A percentile compares a stretch with the other conserved stretches of the same genome.
These are phyloP conservation scores for Butastur rufipennis DNA, from an alignment of 2,113 vertebrate species.

Conservation along the genomic window DNA sequence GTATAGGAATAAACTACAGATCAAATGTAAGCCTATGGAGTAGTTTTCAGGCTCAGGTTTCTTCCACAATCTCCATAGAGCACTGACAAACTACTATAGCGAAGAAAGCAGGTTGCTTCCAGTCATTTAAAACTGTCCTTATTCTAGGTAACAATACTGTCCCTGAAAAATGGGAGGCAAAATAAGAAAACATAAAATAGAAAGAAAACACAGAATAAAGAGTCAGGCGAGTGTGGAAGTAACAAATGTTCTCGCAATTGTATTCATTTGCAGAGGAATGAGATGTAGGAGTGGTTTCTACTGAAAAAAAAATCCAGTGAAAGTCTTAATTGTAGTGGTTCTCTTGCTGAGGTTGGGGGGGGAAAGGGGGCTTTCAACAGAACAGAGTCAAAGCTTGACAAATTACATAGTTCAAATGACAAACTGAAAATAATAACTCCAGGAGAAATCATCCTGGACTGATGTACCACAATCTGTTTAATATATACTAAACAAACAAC, in stretches of 20 bases:
- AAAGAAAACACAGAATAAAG: background rate
- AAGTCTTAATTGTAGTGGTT: background rate
- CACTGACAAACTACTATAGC: background rate
- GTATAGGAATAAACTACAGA: background rate
- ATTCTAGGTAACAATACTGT: background rate
- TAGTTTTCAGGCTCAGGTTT: background rate
- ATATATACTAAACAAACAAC: background rate
- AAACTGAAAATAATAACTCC: background rate
- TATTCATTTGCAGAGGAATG: background rate
- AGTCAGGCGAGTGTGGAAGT: background rate
- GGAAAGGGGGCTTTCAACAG: background rate
- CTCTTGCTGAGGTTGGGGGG: background rate
- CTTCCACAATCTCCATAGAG: background rate
- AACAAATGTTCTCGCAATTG: background rate
- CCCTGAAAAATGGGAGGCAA: background rate
- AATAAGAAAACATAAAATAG: background rate
- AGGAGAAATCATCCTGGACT: background rate
- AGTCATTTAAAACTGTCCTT: background rate
- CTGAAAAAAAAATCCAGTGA: background rate
- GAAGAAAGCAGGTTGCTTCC: background rate
- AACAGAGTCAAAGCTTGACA: background rate
- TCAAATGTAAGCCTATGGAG: background rate
- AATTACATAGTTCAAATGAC: background rate
- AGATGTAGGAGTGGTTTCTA: background rate
- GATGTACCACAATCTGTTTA: background rate